Percentiles rank a stretch among this genome's conserved stretches.
Conservation (phyloP, 2,797 vertebrate genomes). For the Vireo griseus region DNA sequence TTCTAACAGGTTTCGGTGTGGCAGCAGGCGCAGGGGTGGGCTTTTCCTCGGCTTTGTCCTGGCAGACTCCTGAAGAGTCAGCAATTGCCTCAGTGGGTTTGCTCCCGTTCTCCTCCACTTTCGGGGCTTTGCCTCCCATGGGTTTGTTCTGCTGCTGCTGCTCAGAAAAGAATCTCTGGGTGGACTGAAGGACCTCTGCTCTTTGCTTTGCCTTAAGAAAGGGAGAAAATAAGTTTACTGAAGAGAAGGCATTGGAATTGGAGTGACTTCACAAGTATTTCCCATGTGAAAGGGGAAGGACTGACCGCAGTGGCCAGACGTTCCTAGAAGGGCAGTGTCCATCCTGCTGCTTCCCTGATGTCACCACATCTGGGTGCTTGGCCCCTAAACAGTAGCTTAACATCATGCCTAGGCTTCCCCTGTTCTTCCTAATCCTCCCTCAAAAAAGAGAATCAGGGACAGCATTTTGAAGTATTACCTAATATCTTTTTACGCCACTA, state of each 20-base stretch:
- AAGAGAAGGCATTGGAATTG: background rate
- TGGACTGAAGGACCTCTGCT: conserved; percentile 98
- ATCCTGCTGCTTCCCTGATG: background rate
- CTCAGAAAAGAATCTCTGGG: conserved; percentile 97
- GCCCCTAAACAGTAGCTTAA: background rate
- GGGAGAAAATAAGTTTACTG: conserved; percentile 32
- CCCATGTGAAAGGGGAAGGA: background rate
- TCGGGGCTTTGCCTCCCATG: conserved; percentile 83
- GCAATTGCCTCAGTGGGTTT: conserved; percentile 72
- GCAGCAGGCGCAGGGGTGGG: conserved; percentile 62
- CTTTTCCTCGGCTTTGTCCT: conserved; percentile 86
- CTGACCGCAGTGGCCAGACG: background rate
- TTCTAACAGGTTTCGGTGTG: conserved; percentile 89
- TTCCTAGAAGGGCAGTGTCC: background rate
- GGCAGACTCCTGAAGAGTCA: conserved; percentile 69
- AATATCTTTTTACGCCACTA: background rate
- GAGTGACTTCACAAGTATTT: background rate
- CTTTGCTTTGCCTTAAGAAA: conserved; percentile 92
- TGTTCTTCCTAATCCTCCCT: background rate
- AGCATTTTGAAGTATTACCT: background rate
- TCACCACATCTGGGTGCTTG: background rate
- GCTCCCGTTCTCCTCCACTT: conserved; percentile 77
- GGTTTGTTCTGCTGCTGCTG: conserved; percentile 92
- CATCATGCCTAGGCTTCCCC: background rate
- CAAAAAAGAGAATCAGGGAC: background rate